These are phyloP conservation scores for Sipha maydis DNA, from an alignment of 2,888 invertebrate species.

Conservation along the genomic window DNA sequence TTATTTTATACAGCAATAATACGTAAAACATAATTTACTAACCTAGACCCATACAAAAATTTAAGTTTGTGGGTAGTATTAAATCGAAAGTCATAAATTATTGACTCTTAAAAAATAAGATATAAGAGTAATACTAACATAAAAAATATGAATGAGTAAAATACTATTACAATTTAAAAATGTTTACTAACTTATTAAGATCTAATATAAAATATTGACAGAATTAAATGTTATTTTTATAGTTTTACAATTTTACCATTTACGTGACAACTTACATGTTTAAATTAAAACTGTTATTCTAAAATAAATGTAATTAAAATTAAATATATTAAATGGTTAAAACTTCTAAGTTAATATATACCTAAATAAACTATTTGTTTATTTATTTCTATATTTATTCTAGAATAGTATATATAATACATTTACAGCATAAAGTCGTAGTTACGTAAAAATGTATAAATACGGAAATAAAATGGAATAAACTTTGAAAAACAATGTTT, in stretches of 20 bases:
- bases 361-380: too few relatives aligned
- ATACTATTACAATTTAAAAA: not conserved
- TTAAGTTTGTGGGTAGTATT: not conserved
- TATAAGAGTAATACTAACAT: not conserved
- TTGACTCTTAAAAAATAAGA: not conserved
- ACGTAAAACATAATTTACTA: conserved; percentile 7
- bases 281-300: not conserved
- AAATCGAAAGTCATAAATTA: not conserved
- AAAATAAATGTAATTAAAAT: too few relatives aligned
- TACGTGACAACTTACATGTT: not conserved
- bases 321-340: too few relatives aligned
- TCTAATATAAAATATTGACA: not conserved
- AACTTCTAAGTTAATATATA: too few relatives aligned
- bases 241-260: not conserved
- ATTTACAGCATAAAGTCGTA: not conserved
- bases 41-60: not conserved
- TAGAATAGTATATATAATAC: not conserved
- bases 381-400: too few relatives aligned
- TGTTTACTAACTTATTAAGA: not conserved
- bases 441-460: not conserved
- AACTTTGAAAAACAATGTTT: not conserved
- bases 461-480: not conserved
- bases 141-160: not conserved
- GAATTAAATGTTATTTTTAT: not conserved
- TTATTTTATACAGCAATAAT: not conserved